Percentiles rank a stretch among this genome's conserved stretches.
Evolutionary conservation across 2,113 vertebrate genomes (phyloP).

Genomic region (Otocyon megalotis): DNA sequence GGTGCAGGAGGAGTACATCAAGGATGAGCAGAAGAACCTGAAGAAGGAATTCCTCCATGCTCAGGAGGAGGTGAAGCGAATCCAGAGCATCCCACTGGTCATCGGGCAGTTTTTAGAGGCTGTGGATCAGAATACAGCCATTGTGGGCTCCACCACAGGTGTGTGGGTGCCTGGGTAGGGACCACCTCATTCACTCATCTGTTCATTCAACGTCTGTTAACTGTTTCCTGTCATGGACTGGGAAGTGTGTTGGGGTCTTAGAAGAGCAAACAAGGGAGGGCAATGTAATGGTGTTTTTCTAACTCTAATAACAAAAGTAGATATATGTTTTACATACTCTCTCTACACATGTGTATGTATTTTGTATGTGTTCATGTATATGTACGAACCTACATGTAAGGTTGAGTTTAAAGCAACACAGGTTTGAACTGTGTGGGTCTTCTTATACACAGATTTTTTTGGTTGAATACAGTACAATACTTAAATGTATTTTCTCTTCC

Average conservation of each 20-base stretch:
- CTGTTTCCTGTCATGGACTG: background rate
- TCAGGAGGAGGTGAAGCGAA: conserved; percentile 97
- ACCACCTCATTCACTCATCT: background rate
- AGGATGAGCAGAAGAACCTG: conserved; percentile 96
- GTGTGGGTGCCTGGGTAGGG: fast-evolving
- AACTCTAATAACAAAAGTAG: background rate
- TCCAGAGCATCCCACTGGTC: conserved; percentile 97
- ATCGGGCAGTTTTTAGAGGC: conserved; percentile 97
- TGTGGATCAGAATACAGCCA: conserved; percentile 97
- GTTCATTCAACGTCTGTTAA: too few species aligned
- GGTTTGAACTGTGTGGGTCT: background rate
- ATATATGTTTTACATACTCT: background rate
- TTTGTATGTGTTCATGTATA: background rate
- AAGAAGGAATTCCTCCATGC: conserved; percentile 98
- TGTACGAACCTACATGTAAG: fast-evolving
- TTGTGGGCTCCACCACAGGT: conserved; percentile 97
- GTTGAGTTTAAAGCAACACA: background rate
- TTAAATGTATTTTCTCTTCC: background rate
- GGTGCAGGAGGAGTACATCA: conserved; percentile 97
- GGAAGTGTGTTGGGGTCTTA: background rate
- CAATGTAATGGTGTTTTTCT: background rate
- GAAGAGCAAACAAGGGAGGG: background rate
- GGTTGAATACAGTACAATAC: background rate
- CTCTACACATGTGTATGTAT: background rate
- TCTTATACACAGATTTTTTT: background rate